Percentiles rank a stretch among this genome's conserved stretches.
phyloP scores from a whole-genome alignment of 2,797 vertebrate genomes.

The Malurus splendens region DNA sequence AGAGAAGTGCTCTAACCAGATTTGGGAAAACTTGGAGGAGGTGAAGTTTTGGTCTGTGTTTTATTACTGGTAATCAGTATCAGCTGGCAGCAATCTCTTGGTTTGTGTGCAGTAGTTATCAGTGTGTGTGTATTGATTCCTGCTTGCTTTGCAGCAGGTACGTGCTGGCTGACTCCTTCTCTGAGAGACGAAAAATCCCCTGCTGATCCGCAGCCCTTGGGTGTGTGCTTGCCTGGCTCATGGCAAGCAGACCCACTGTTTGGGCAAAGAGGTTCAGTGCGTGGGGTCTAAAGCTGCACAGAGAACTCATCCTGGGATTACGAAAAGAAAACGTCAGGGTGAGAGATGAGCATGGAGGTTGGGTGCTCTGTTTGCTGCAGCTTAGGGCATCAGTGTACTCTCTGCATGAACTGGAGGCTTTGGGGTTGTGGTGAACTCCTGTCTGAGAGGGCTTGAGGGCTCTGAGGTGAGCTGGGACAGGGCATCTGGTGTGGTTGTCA shows the following conservation, averaged over 20 bases:
- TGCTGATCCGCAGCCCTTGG: background rate
- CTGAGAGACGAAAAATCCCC: background rate
- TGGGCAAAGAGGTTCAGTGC: background rate
- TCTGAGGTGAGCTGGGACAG: background rate
- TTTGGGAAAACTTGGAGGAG: background rate
- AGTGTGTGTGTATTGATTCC: background rate
- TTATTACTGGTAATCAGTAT: background rate
- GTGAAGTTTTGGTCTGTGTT: background rate
- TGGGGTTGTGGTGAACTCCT: background rate
- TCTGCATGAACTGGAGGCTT: background rate
- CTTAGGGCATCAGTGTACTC: rapidly evolving
- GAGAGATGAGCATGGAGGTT: rapidly evolving
- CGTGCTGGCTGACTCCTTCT: background rate
- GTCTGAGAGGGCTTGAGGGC: background rate
- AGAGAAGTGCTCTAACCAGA: background rate
- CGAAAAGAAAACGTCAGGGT: background rate
- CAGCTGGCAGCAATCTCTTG: background rate
- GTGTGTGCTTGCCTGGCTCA: background rate
- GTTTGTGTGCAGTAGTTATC: background rate
- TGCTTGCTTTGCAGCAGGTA: background rate
- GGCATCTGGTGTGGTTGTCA: background rate
- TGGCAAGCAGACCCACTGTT: background rate
- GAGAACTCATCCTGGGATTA: background rate
- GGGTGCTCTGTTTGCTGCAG: background rate
- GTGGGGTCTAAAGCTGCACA: background rate